phyloP scores from a whole-genome alignment of 2,888 invertebrate species.

The Aquatica leii region DNA sequence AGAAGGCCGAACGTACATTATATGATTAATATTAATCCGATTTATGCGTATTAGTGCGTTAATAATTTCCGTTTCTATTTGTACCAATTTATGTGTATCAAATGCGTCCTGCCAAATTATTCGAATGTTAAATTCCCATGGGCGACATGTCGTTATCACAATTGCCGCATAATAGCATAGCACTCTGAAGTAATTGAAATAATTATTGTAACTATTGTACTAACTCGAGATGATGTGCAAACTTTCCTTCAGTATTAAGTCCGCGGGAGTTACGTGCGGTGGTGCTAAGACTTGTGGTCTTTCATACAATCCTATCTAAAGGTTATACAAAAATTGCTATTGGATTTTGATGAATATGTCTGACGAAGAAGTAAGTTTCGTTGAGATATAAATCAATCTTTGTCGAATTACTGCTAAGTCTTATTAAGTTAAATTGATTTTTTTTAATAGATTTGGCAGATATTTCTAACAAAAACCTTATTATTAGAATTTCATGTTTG shows the following conservation, averaged over 20 bases:
- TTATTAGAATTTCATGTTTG: too few species aligned
- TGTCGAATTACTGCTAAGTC: too few species aligned
- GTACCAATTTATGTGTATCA: constrained; percentile 17
- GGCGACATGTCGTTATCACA: constrained; percentile 31
- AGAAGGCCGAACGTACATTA: too few species aligned
- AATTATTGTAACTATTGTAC: constrained; percentile 33
- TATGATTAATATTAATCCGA: too few species aligned
- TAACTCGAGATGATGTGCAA: constrained; percentile 32
- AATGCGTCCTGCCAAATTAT: constrained; percentile 21
- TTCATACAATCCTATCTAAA: background rate
- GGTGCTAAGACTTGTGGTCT: constrained; percentile 16
- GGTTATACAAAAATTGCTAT: constrained; percentile 16
- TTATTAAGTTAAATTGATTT: too few species aligned
- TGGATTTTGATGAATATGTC: constrained; percentile 29
- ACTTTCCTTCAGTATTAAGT: constrained; percentile 30
- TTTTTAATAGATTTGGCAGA: too few species aligned
- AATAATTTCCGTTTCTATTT: constrained; percentile 24
- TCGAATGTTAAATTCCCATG: constrained; percentile 28
- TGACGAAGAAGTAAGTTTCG: constrained; percentile 35
- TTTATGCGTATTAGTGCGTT: constrained; percentile 1
- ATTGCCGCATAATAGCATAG: constrained; percentile 34
- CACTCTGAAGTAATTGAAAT: constrained; percentile 33
- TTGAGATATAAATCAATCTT: too few species aligned
- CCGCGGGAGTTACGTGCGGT: constrained; percentile 26
- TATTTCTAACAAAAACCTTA: too few species aligned